phyloP scores from a whole-genome alignment of 2,113 vertebrate genomes.

The Syngnathus typhle region DNA sequence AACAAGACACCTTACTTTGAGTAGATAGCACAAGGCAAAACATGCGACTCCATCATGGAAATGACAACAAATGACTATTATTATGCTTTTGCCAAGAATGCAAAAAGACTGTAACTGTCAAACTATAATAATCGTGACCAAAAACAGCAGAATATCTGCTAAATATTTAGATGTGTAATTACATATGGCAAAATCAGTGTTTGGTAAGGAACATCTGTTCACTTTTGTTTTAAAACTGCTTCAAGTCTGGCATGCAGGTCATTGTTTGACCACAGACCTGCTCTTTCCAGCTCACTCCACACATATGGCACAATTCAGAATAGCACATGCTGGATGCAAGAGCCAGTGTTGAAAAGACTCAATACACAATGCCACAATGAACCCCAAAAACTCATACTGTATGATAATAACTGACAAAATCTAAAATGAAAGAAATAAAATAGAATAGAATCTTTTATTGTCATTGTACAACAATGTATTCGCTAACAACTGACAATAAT shows the following conservation, averaged over 20 bases:
- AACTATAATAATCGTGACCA: background rate
- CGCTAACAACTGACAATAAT: too few species aligned
- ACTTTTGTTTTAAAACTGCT: background rate
- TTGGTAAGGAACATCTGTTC: slow-evolving; percentile 1
- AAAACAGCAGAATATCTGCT: background rate
- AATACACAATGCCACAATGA: background rate
- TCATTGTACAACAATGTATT: too few species aligned
- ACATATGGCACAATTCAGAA: background rate
- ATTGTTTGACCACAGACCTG: background rate
- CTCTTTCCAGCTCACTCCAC: background rate
- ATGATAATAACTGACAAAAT: too few species aligned
- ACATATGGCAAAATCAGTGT: background rate
- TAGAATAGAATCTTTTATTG: too few species aligned
- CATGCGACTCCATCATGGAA: background rate
- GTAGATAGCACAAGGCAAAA: background rate
- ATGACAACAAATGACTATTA: background rate
- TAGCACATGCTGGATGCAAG: background rate
- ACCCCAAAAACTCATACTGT: too few species aligned
- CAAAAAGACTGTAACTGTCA: background rate
- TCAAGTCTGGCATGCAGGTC: background rate
- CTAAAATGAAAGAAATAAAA: too few species aligned
- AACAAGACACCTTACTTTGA: background rate
- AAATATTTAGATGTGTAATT: slow-evolving; percentile 2
- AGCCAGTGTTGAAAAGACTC: background rate
- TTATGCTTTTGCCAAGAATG: background rate